These are phyloP conservation scores for Piaya cayana DNA, from an alignment of 2,113 vertebrate genomes.

Conservation along the genomic window DNA sequence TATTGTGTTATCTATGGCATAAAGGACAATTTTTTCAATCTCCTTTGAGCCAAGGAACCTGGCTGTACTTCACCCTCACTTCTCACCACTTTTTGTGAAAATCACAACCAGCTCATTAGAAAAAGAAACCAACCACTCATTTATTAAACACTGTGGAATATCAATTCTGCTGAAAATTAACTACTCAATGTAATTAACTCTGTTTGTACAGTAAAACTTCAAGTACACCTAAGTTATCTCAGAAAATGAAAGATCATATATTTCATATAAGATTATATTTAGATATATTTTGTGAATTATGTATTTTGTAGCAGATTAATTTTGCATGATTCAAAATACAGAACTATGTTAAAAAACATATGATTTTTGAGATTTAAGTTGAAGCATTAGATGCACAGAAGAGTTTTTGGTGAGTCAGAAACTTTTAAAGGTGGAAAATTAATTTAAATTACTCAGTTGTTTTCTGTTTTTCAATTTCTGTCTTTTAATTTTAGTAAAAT, in stretches of 20 bases:
- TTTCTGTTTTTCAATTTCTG: neutral
- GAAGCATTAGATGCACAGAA: neutral
- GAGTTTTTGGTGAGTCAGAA: neutral
- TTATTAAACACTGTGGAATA: neutral
- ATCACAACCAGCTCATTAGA: neutral
- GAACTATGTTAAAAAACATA: neutral
- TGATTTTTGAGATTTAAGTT: neutral
- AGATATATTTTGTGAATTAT: neutral
- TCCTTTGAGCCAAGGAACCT: neutral
- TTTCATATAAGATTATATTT: neutral
- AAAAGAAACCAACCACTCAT: neutral
- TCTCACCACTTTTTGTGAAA: neutral
- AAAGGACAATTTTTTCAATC: neutral
- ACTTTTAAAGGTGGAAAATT: neutral
- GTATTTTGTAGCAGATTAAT: neutral
- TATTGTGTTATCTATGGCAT: neutral
- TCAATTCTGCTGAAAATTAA: neutral
- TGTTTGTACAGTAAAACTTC: neutral
- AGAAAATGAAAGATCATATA: neutral
- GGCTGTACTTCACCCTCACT: neutral
- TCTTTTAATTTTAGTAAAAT: slow-evolving; percentile 1
- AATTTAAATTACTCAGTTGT: neutral
- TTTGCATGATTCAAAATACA: neutral
- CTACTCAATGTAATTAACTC: neutral
- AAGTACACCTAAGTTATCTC: neutral